These are phyloP conservation scores for Eledone cirrhosa DNA, from an alignment of 2,888 invertebrate species.

Conservation along the genomic window DNA sequence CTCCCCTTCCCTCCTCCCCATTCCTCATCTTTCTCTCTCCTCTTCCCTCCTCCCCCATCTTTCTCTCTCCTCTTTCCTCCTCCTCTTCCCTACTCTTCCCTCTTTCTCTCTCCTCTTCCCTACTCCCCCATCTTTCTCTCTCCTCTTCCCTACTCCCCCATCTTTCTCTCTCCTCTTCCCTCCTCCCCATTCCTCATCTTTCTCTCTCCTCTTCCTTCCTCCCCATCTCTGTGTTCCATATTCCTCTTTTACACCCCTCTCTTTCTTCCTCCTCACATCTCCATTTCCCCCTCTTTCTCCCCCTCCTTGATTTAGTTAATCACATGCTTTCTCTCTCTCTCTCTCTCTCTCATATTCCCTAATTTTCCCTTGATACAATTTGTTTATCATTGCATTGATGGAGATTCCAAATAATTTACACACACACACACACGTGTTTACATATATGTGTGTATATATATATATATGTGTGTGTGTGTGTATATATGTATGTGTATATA, in stretches of 20 bases:
- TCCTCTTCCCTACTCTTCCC: background rate
- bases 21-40: background rate
- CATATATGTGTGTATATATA: too few relatives aligned
- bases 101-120: background rate
- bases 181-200: background rate
- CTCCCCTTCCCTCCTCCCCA: background rate
- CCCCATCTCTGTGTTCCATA: background rate
- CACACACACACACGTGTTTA: background rate
- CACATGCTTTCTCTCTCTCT: background rate
- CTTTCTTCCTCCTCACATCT: background rate
- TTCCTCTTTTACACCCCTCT: background rate
- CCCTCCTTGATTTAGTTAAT: background rate
- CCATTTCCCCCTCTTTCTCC: background rate
- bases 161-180: background rate
- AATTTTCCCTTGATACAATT: background rate
- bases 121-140: background rate
- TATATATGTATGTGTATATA: too few relatives aligned
- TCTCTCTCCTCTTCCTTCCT: background rate
- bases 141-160: too few relatives aligned
- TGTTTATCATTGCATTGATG: background rate
- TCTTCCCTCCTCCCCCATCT: background rate
- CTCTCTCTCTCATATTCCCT: background rate
- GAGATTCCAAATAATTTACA: background rate
- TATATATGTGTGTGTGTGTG: too few relatives aligned
- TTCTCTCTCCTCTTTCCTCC: background rate